Evolutionary conservation across 2,113 vertebrate genomes (phyloP).

Genomic region (Corythornis cristatus): DNA sequence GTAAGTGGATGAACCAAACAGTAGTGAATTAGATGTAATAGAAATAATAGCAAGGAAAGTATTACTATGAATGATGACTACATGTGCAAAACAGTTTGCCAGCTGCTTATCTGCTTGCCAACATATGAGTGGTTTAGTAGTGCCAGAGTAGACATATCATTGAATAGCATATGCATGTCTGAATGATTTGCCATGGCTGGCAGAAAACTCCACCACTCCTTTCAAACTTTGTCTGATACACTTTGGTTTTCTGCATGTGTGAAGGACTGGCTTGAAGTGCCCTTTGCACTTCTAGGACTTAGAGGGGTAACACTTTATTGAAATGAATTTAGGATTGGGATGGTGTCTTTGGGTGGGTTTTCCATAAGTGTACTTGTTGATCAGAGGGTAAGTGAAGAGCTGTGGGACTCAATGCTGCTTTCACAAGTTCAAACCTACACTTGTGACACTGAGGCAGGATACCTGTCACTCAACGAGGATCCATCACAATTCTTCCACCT

Average conservation of each 20-base stretch:
- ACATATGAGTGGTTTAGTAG: not conserved
- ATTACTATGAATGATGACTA: not conserved
- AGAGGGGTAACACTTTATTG: not conserved
- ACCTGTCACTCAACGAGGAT: not conserved
- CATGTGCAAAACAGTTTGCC: not conserved
- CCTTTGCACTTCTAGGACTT: not conserved
- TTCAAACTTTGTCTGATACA: not conserved
- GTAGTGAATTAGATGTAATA: not conserved
- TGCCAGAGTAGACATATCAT: not conserved
- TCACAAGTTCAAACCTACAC: not conserved
- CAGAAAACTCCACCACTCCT: not conserved
- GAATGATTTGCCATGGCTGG: accelerated
- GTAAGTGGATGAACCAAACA: not conserved
- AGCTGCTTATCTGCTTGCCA: not conserved
- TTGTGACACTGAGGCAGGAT: not conserved
- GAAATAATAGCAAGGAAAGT: not conserved
- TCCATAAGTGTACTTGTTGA: not conserved
- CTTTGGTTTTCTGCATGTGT: not conserved
- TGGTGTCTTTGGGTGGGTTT: not conserved
- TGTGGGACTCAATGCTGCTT: not conserved
- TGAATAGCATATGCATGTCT: accelerated
- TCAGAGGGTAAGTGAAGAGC: not conserved
- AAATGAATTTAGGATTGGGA: not conserved
- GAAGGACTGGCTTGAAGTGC: not conserved
- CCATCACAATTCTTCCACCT: not conserved